phyloP scores from a whole-genome alignment of 1,140 invertebrate species.

The Holcopasites calliopsidis region DNA sequence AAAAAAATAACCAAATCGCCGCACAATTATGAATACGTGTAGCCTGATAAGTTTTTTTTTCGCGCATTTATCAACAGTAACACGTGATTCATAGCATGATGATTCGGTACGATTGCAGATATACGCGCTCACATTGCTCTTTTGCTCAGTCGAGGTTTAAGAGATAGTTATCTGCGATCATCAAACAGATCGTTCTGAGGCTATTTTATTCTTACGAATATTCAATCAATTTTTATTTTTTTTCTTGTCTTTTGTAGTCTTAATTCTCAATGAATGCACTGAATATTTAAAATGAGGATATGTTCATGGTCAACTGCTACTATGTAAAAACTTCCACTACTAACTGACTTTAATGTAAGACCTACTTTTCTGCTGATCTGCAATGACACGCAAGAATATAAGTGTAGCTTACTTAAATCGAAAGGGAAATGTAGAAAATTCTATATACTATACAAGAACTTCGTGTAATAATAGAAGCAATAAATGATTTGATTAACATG shows the following conservation, averaged over 20 bases:
- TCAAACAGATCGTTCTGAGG: background rate
- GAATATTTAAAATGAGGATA: background rate
- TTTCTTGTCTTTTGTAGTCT: background rate
- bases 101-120: background rate
- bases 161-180: background rate
- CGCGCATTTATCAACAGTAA: conserved; percentile 27
- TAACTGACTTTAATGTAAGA: conserved; percentile 5
- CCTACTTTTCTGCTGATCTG: conserved; percentile 31
- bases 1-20: background rate
- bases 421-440: too few relatives aligned
- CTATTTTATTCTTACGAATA: background rate
- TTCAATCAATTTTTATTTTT: background rate
- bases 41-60: conserved; percentile 16
- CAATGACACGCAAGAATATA: conserved; percentile 15
- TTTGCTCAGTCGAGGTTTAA: background rate
- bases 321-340: background rate
- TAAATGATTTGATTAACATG: background rate
- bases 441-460: too few relatives aligned
- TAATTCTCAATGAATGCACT: background rate
- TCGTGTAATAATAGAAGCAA: background rate
- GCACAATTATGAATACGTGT: background rate
- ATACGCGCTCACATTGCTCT: background rate
- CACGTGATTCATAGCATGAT: conserved; percentile 3
- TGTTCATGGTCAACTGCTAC: background rate
- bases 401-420: too few relatives aligned